Base-by-base conservation (phyloP, 2,113 vertebrate species). In the Pedetes capensis region DNA sequence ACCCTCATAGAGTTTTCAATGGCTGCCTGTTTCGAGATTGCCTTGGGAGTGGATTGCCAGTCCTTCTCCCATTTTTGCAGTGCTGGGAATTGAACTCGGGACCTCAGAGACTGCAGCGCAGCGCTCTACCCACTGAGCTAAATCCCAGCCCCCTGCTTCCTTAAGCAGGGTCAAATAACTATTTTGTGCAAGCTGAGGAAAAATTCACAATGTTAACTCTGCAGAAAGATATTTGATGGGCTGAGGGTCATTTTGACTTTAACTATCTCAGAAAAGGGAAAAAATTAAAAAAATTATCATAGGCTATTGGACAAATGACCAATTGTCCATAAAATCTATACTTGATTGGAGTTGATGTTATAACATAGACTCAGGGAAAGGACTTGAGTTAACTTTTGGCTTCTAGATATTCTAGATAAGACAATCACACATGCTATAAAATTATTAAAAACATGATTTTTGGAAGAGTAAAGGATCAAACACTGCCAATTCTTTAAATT, bases 361-460 rank as follows among this genome's bases (percentile, higher is more conserved):
- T 59, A 95, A 84, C 5, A 68, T 82, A 93, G 8, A 88, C 3
- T 39, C n/a, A 64, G 6, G 10, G 32, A 92, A 72, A 37, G 22
- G 3, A 78, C n/a, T 13, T 85, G 51, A 53, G 44, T 42, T 13
- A 64, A 32, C 32, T 72, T 81, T 57, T 63, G 44, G 9, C 37
- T 95, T 87, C 68, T 8, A 51, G 91, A 34, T 74, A 94, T 47
- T 89, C 44, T 88, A 93, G 80, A 64, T 68, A 8, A 85, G 92
- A 84, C 13, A 59, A 76, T n/a, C 59, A 68, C 81, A 66, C 29
- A 84, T 64, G 42, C 3, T 47, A 23, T 91, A 72, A 89, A 92
- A 42, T 68, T 78, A 72, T 61, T n/a, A n/a, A n/a, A n/a, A n/a
- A n/a, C n/a, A n/a, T n/a, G n/a, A n/a, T n/a, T n/a, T n/a, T n/a